Conservation (phyloP, 2,797 vertebrate species). For the Tenualosa ilisha region DNA sequence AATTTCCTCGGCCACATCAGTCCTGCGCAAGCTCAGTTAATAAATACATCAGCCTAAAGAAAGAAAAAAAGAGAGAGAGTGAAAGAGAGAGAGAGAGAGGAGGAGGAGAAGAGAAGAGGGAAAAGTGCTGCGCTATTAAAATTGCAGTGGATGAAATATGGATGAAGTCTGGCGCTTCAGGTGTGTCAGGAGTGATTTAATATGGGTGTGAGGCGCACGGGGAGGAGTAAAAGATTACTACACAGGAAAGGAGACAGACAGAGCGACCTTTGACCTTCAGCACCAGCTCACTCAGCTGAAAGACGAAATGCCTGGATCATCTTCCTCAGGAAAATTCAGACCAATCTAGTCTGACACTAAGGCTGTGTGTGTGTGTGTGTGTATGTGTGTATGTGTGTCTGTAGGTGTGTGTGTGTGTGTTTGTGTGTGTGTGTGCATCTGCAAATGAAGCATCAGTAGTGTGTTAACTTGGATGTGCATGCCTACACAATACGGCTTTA, state of each 20-base stretch:
- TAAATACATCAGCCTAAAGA: conserved; percentile 88
- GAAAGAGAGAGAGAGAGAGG: conserved; percentile 44
- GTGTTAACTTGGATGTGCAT: background rate
- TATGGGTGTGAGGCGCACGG: conserved; percentile 77
- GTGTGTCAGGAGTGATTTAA: conserved; percentile 98
- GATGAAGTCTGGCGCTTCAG: conserved; percentile 91
- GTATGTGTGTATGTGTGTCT: background rate
- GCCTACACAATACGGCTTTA: conserved; percentile 14
- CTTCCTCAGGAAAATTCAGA: conserved; percentile 35
- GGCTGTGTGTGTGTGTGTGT: background rate
- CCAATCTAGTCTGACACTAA: conserved; percentile 42
- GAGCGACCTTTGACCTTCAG: conserved; percentile 81
- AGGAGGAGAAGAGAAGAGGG: conserved; percentile 44
- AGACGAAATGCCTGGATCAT: conserved; percentile 82
- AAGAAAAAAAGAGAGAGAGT: background rate
- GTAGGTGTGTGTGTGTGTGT: background rate
- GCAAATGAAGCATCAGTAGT: background rate
- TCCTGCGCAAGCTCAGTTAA: conserved; percentile 85
- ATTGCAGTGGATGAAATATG: conserved; percentile 91
- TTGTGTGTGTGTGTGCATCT: background rate
- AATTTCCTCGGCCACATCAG: conserved; percentile 68
- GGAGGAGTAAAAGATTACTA: conserved; percentile 85
- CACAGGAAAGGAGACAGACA: conserved; percentile 76
- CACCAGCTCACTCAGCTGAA: conserved; percentile 89
- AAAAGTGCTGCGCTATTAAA: conserved; percentile 93